These are phyloP conservation scores for Tridacna gigas DNA, from an alignment of 2,888 invertebrate genomes.

Conservation along the genomic window DNA sequence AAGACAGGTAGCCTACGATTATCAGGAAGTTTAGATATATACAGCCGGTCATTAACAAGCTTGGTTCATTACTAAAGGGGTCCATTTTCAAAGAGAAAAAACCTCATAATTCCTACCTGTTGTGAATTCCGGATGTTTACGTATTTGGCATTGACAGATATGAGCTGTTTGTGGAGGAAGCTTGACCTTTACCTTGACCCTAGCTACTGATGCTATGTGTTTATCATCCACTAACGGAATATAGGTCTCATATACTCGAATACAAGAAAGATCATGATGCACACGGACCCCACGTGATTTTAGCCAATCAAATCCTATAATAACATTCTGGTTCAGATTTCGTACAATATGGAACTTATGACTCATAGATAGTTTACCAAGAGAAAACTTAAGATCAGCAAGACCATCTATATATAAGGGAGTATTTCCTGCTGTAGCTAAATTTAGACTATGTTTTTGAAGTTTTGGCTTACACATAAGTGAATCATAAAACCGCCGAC, in stretches of 20 bases:
- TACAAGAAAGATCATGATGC: no score
- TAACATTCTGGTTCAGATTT: slow-evolving; percentile 39
- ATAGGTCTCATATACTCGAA: no score
- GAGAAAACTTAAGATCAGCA: slow-evolving; percentile 12
- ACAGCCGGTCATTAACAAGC: not conserved
- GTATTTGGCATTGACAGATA: no score
- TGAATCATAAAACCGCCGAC: not conserved
- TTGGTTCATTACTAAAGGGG: no score
- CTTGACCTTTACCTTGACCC: not conserved
- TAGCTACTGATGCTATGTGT: no score
- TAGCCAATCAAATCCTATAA: slow-evolving; percentile 40
- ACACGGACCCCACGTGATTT: slow-evolving; percentile 28
- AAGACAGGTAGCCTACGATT: not conserved
- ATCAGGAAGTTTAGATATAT: slow-evolving; percentile 4
- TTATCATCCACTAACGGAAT: no score
- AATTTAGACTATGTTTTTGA: no score
- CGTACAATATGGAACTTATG: slow-evolving; percentile 17
- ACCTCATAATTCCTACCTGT: not conserved
- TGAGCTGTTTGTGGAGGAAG: not conserved
- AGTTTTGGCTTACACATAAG: not conserved
- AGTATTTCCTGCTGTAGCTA: not conserved
- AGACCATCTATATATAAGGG: slow-evolving; percentile 22
- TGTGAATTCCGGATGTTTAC: not conserved
- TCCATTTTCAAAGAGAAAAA: not conserved
- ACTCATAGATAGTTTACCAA: not conserved